Base-by-base conservation (phyloP, 1,140 invertebrate genomes). In the Orius laevigatus region DNA sequence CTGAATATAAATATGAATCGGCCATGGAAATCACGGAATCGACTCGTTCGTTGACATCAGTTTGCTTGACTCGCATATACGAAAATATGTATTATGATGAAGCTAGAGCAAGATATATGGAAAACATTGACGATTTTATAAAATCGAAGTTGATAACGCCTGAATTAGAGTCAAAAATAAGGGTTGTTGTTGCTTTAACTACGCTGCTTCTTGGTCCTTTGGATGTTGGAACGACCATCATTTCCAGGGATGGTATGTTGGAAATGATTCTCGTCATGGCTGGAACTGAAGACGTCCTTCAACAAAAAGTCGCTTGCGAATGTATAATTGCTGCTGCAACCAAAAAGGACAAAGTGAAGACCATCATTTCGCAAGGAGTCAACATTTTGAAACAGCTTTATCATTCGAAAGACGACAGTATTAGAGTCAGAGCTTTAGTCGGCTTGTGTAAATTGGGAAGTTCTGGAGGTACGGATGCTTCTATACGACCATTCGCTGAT, bases 201-300 rank as follows among this genome's bases (percentile, higher is more conserved):
- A 81, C 87, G 4, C 66, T 99, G 9, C 67, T 98, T 0, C 71
- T 85, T 51, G 93, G 94, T 12, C 90, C 94, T 0, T 62, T 93
- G 19, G 94, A 98, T 64, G 81, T 96, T 41, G 95, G 95, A 14
- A 96, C 94, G 60, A 75, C 79, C 53, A 74, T 98, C 46, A 74
- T 99, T 20, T 84, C 82, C 9, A 83, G 83, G 63, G 86, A 93
- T 56, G 91, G 93, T 15, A 84, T 99, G 53, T 71, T 97, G 46
- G 82, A 96, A 63, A 95, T 98, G 81, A 94, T 98, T 63, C 66
- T 99, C 11, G 84, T 89, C 5, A 93, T 99, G 89, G 94, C 95
- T 9, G 81, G 81, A 42, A 86, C 84, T 34, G 78, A 85, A 46
- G 78, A 88, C 58, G 46, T 71, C 12, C 62, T 95, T 1, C 88